Percentiles rank a stretch among this genome's conserved stretches.
phyloP scores from a whole-genome alignment of 2,113 vertebrate genomes.

The Cheilinus undulatus region DNA sequence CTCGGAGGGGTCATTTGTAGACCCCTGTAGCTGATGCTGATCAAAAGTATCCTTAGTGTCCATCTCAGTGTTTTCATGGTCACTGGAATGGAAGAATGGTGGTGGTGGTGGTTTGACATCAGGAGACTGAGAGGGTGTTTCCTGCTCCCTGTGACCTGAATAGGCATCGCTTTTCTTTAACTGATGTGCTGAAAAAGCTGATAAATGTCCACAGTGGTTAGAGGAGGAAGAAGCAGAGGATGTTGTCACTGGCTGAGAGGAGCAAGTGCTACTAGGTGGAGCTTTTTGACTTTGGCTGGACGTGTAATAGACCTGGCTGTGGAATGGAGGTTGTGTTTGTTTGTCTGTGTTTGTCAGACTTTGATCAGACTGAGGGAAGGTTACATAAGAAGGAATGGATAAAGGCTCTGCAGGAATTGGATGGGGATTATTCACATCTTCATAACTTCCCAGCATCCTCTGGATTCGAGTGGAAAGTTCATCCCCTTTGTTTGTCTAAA shows the following conservation, averaged over 20 bases:
- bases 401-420: constrained; percentile 74
- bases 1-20: constrained; percentile 24
- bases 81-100: constrained; percentile 87
- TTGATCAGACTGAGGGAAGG: constrained; percentile 64
- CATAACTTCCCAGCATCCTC: constrained; percentile 94
- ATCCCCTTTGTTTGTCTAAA: constrained; percentile 92
- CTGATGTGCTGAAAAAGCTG: constrained; percentile 61
- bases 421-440: constrained; percentile 85
- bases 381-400: constrained; percentile 60
- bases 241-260: constrained; percentile 73
- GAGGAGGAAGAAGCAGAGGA: constrained; percentile 32
- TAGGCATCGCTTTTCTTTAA: constrained; percentile 63
- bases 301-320: constrained; percentile 43
- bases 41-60: constrained; percentile 50
- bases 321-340: constrained; percentile 79
- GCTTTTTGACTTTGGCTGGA: constrained; percentile 62
- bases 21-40: constrained; percentile 38
- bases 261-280: constrained; percentile 41
- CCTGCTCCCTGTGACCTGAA: constrained; percentile 61
- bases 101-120: constrained; percentile 73
- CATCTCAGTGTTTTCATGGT: constrained; percentile 75
- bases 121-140: constrained; percentile 75
- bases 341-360: constrained; percentile 71
- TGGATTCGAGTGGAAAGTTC: constrained; percentile 93
- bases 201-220: constrained; percentile 61